Evolutionary conservation across 2,888 invertebrate species (phyloP), one percentile per base, ranked within the genome.

Genomic region (Seladonia tumulorum): DNA sequence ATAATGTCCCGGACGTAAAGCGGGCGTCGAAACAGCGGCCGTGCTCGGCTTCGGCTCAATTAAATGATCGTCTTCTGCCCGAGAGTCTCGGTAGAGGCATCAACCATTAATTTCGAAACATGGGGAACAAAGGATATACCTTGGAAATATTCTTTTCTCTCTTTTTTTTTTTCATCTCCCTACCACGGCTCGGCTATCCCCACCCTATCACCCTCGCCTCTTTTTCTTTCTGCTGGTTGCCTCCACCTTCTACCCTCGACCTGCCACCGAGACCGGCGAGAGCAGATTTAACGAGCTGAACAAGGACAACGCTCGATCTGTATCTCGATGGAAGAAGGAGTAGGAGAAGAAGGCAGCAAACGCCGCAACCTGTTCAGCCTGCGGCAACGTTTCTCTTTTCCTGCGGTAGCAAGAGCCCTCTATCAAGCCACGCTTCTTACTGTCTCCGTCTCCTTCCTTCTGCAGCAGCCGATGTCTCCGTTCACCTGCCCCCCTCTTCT

Each of bases 21-120:
- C 85, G 87, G 83, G 84, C 85, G 87, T 87, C 85, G 85, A 90
- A 90, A 86, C 88, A 83, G 88, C 84, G 85, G 90, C 87, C 74
- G 85, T 80, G 90, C 90, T 77, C 86, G 81, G 88, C 90, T 91
- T 90, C 89, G 87, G 90, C 90, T 91, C 92, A 93, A 92, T 93
- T 93, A 93, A 93, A 92, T 90, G 92, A 92, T 92, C 90, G 92
- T 93, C 91, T 92, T 92, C 89, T 90, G 88, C 90, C 91, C 84
- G 87, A 87, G 88, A 88, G 89, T 84, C 89, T 85, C 86, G 87
- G 88, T 82, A 82, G 90, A 90, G 90, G 92, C 91, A 91, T 90
- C 90, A 90, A 91, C 92, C 93, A 94, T 94, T 93, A 94, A 94
- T 94, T 94, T 93, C 91, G 92, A 93, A 93, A 93, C 93, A 93